Evolutionary conservation across 2,797 vertebrate genomes (phyloP).

Genomic region (Muraenolepis orangiensis): DNA sequence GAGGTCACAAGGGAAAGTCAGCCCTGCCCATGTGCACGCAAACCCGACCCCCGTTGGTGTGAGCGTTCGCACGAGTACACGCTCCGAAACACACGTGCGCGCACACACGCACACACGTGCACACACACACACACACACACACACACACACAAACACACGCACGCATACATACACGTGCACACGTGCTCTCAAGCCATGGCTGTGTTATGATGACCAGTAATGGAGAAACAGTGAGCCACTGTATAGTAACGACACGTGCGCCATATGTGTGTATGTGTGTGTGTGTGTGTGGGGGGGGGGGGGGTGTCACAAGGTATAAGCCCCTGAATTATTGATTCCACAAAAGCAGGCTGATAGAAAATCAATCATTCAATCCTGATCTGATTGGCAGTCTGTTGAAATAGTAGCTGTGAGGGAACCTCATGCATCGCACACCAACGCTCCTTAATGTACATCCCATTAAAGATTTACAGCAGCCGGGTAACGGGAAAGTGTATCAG

Average conservation of each 20-base stretch:
- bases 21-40: constrained; percentile 47
- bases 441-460: constrained; percentile 77
- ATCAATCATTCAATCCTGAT: constrained; percentile 69
- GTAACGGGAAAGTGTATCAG: constrained; percentile 42
- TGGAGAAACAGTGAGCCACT: constrained; percentile 38
- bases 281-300: too few species aligned
- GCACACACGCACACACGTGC: constrained; percentile 1
- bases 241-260: constrained; percentile 67
- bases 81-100: not conserved
- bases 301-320: constrained; percentile 66
- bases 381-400: constrained; percentile 63
- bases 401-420: constrained; percentile 66
- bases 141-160: not conserved
- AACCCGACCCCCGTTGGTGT: not conserved
- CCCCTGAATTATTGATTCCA: constrained; percentile 71
- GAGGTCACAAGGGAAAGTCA: constrained; percentile 69
- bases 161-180: not conserved
- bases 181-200: not conserved
- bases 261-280: constrained; percentile 67
- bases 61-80: not conserved
- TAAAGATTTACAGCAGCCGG: constrained; percentile 66
- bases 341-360: constrained; percentile 65
- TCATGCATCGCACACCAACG: constrained; percentile 57
- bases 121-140: not conserved
- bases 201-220: constrained; percentile 8